Percentiles rank a stretch among this genome's conserved stretches.
These are phyloP conservation scores for Euplexia lucipara DNA, from an alignment of 2,888 invertebrate species.

Conservation along the genomic window DNA sequence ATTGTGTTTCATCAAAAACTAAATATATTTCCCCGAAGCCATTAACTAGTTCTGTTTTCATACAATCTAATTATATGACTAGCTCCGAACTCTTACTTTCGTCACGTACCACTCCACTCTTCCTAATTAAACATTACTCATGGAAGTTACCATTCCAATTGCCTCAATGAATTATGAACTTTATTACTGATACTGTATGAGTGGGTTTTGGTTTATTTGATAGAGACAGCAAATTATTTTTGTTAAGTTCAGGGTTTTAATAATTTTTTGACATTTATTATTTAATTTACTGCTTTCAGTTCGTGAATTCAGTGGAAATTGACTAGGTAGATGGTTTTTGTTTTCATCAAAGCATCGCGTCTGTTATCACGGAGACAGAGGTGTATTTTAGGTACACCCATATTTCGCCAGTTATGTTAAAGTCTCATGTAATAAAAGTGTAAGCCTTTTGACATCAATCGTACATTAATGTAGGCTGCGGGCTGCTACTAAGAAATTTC, in stretches of 20 bases:
- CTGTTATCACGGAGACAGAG: no score
- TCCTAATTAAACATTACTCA: slow-evolving; percentile 82
- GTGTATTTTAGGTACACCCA: no score
- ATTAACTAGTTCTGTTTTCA: slow-evolving; percentile 70
- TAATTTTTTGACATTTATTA: slow-evolving; percentile 1
- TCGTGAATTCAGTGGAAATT: background rate
- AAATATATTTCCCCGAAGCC: slow-evolving; percentile 47
- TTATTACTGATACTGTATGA: slow-evolving; percentile 22
- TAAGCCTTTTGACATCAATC: no score
- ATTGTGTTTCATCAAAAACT: slow-evolving; percentile 49
- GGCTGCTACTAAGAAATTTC: no score
- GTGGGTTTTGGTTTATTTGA: slow-evolving; percentile 9
- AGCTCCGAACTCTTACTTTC: slow-evolving; percentile 72
- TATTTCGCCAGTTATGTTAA: no score
- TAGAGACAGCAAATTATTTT: slow-evolving; percentile 1
- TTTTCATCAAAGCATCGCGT: no score
- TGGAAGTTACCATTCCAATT: slow-evolving; percentile 61
- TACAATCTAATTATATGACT: slow-evolving; percentile 74
- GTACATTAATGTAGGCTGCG: no score
- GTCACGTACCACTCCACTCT: slow-evolving; percentile 82
- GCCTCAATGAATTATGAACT: slow-evolving; percentile 43
- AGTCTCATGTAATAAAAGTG: no score
- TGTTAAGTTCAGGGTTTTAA: slow-evolving; percentile 3
- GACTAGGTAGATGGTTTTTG: background rate
- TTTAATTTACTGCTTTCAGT: background rate